Evolutionary conservation across 2,888 invertebrate species (phyloP).

Genomic region (Raillietiella orientalis): DNA sequence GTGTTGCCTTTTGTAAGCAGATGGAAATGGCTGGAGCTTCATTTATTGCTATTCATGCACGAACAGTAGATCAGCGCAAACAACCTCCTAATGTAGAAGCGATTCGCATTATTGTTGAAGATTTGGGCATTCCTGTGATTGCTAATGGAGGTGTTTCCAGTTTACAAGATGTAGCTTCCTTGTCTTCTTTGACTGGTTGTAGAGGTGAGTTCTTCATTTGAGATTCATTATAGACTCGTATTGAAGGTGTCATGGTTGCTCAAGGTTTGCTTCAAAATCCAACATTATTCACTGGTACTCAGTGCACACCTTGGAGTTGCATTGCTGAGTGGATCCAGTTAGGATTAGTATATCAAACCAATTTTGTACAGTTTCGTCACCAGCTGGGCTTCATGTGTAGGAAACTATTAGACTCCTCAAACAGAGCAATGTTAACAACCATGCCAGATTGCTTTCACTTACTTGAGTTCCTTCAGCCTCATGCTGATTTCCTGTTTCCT

Average conservation of each 20-base stretch:
- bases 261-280: slow-evolving; percentile 70
- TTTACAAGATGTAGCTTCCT: slow-evolving; percentile 25
- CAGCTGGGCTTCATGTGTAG: slow-evolving; percentile 89
- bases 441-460: too few species aligned
- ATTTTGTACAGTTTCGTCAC: slow-evolving; percentile 64
- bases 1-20: slow-evolving; percentile 41
- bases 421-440: too few species aligned
- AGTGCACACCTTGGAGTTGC: slow-evolving; percentile 34
- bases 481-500: too few species aligned
- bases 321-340: slow-evolving; percentile 52
- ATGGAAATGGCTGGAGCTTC: slow-evolving; percentile 56
- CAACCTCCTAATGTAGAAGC: slow-evolving; percentile 29
- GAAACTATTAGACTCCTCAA: slow-evolving; percentile 34
- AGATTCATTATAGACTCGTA: not conserved
- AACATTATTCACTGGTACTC: slow-evolving; percentile 40
- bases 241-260: slow-evolving; percentile 54
- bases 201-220: not conserved
- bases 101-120: slow-evolving; percentile 32
- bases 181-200: not conserved
- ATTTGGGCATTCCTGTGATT: slow-evolving; percentile 43
- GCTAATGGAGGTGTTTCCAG: slow-evolving; percentile 69
- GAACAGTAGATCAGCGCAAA: slow-evolving; percentile 47
- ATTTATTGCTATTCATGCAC: slow-evolving; percentile 65
- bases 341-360: too few species aligned
- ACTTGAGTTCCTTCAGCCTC: too few species aligned